Conservation (phyloP, 2,888 invertebrate species). For the Acronicta psi region DNA sequence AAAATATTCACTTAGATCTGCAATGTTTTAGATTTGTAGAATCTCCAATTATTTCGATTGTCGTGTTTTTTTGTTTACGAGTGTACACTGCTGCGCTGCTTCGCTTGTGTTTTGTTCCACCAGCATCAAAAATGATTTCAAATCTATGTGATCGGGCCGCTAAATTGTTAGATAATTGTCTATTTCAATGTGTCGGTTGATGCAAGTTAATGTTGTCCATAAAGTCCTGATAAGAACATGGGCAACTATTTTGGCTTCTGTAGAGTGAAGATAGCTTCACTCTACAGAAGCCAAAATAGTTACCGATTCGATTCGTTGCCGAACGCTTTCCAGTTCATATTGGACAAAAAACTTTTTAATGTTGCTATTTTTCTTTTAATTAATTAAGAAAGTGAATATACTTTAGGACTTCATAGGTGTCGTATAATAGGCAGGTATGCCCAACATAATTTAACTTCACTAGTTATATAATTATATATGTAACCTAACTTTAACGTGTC, state of each 20-base stretch:
- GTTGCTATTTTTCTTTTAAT: too few species aligned
- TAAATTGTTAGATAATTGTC: slow-evolving; percentile 68
- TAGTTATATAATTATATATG: background rate
- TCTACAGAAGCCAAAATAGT: too few species aligned
- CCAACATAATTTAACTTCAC: too few species aligned
- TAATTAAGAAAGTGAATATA: too few species aligned
- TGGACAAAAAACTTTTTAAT: too few species aligned
- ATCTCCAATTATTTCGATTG: too few species aligned
- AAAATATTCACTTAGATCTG: too few species aligned
- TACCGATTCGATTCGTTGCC: too few species aligned
- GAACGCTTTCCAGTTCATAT: too few species aligned
- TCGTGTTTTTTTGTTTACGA: background rate
- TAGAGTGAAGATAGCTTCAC: background rate
- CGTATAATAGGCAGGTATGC: too few species aligned
- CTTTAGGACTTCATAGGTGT: too few species aligned
- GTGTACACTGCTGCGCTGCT: background rate
- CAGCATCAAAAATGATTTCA: slow-evolving; percentile 33
- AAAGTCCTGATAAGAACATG: background rate
- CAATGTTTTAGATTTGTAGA: too few species aligned
- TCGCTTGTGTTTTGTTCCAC: slow-evolving; percentile 28
- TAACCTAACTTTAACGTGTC: slow-evolving; percentile 6
- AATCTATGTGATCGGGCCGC: slow-evolving; percentile 25
- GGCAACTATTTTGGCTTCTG: background rate
- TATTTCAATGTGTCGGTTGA: slow-evolving; percentile 63
- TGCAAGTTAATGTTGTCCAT: slow-evolving; percentile 10